Percentiles rank a stretch among this genome's conserved stretches.
Evolutionary conservation across 2,888 invertebrate genomes (phyloP).

Genomic region (Dicyrtoma fusca): DNA sequence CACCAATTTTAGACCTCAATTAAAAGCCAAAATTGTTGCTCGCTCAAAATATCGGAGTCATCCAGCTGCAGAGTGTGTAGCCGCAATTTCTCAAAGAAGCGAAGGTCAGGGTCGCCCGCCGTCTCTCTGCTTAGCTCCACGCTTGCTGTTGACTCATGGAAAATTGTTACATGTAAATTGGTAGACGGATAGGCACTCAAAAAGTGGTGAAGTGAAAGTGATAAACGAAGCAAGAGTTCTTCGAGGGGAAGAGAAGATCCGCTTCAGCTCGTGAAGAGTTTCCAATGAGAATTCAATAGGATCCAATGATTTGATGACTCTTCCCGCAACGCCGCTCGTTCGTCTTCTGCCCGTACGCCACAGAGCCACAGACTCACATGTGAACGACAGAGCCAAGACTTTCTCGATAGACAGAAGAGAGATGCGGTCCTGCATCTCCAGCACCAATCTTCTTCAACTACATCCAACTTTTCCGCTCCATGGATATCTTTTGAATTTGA

Average conservation of each 20-base stretch:
- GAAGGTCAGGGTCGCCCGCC: neutral
- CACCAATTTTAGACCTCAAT: slow-evolving; percentile 17
- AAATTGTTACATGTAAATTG: neutral
- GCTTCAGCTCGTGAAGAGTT: neutral
- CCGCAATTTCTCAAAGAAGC: slow-evolving; percentile 5
- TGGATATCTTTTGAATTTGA: no score
- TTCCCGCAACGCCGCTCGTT: slow-evolving; percentile 3
- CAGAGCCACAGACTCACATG: neutral
- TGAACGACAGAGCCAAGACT: no score
- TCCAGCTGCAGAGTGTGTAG: neutral
- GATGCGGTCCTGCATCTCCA: no score
- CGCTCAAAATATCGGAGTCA: neutral
- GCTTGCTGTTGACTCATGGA: neutral
- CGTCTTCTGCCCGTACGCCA: neutral
- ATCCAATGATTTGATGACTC: slow-evolving; percentile 19
- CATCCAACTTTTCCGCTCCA: no score
- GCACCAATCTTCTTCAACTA: no score
- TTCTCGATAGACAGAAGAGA: no score
- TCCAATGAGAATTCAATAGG: slow-evolving; percentile 20
- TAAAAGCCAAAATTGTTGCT: neutral
- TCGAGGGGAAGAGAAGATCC: slow-evolving; percentile 1
- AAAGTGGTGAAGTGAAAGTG: slow-evolving; percentile 26
- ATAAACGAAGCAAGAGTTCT: slow-evolving; percentile 27
- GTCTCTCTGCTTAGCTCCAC: neutral
- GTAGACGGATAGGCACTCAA: neutral